A percentile compares a stretch with the other conserved stretches of the same genome.
phyloP scores from a whole-genome alignment of 2,113 vertebrate genomes.

The Centropus unirufus region DNA sequence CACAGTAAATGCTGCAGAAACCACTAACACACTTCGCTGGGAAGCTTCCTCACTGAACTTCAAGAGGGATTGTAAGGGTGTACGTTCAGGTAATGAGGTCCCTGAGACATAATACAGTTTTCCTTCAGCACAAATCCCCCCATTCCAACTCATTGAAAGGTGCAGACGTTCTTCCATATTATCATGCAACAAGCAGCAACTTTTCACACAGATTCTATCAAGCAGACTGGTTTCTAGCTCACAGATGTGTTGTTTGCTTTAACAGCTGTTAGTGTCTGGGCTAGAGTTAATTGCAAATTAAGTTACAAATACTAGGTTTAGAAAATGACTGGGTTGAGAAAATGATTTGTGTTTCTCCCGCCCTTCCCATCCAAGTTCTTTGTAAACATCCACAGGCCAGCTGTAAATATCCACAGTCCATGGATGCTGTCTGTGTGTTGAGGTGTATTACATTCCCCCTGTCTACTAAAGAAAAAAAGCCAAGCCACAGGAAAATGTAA shows the following conservation, averaged over 20 bases:
- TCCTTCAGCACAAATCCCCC: not conserved
- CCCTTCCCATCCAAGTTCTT: not conserved
- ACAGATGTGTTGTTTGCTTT: not conserved
- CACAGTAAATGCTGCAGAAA: not conserved
- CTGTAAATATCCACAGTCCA: not conserved
- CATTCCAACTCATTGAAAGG: not conserved
- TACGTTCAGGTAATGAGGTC: not conserved
- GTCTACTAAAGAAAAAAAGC: not conserved
- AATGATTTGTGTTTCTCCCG: not conserved
- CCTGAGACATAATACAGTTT: not conserved
- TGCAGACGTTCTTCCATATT: not conserved
- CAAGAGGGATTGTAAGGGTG: not conserved
- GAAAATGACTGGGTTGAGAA: not conserved
- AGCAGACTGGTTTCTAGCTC: not conserved
- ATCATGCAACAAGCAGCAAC: not conserved
- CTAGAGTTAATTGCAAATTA: conserved; percentile 38
- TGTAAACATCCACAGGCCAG: not conserved
- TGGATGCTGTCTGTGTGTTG: not conserved
- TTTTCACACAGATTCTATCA: not conserved
- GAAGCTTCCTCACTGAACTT: not conserved
- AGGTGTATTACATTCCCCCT: not conserved
- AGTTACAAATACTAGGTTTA: not conserved
- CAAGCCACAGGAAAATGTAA: not conserved
- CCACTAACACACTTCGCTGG: not conserved
- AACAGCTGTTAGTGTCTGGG: not conserved